Evolutionary conservation across 2,113 vertebrate species (phyloP), one percentile per base, ranked within the genome.

Genomic region (Corythornis madagascariensis): DNA sequence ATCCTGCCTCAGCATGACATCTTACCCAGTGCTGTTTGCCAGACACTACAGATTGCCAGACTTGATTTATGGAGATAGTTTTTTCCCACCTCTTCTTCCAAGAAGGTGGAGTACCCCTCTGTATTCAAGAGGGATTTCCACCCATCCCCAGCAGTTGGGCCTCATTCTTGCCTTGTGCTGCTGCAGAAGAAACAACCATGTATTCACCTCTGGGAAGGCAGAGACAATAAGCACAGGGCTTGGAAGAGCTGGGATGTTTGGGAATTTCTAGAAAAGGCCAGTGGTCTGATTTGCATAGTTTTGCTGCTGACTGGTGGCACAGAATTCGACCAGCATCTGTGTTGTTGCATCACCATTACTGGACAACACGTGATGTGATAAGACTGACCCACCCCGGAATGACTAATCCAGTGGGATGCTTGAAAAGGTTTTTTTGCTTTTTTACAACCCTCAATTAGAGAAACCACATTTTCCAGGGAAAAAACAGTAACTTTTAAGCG

Each of bases 391-490:
- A 92, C 96, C 97, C 97, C 92, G 94, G 42, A 65, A 80, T 98
- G 98, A 98, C 96, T 97, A 97, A 98, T 70, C 86, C 40, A 97
- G 97, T 98, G 97, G 96, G 97, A 97, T 96, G 96, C 96, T 97
- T 97, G 96, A 98, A 97, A 97, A 95, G 94, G 89, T 93, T 93
- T 96, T 94, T 93, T 89, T 94, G 83, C 94, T 97, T 97, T 97
- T 97, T 97, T 93, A 94, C 91, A 98, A 94, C 96, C 97, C 90
- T 97, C 97, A 97, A 98, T 98, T 98, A 97, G 92, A 92, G 94
- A 96, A 97, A 97, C 98, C 98, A 97, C 97, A 98, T 98, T 98
- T 98, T 98, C 97, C 97, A 98, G 94, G 92, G 97, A 89, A 96
- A 98, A 97, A 97, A 97, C 97, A 98, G 95, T 73, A 95, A 97